Percentiles rank a stretch among this genome's conserved stretches.
Evolutionary conservation across 2,888 invertebrate genomes (phyloP).

Genomic region (Frankliniella fusca): DNA sequence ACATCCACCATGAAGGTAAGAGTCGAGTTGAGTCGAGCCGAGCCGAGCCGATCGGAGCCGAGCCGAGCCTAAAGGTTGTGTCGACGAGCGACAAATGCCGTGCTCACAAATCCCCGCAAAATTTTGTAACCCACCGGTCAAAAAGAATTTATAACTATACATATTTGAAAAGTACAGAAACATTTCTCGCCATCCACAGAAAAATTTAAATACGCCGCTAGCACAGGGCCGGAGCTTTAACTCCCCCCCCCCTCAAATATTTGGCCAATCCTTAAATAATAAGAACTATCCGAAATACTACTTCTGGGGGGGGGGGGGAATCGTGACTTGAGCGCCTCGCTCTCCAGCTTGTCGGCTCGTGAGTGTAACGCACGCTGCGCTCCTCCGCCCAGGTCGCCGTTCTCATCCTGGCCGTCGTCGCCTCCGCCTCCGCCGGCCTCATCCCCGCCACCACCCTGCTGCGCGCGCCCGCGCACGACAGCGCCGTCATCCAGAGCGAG

Average conservation of each 20-base stretch:
- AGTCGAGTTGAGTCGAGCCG: background rate
- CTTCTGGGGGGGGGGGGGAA: no score
- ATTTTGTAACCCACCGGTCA: no score
- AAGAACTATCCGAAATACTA: no score
- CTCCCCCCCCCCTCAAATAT: no score
- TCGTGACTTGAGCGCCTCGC: background rate
- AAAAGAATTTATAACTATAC: no score
- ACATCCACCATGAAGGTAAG: conserved; percentile 16
- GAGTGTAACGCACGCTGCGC: conserved; percentile 34
- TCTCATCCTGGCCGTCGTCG: conserved; percentile 34
- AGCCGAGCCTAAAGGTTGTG: no score
- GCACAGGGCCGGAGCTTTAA: no score
- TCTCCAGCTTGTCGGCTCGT: conserved; percentile 27
- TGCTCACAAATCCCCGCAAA: no score
- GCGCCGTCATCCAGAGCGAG: conserved; percentile 52
- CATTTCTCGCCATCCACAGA: background rate
- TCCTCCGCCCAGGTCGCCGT: conserved; percentile 34
- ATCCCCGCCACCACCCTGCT: conserved; percentile 43
- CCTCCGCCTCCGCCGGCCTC: conserved; percentile 36
- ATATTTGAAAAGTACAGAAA: background rate
- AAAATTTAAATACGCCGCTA: no score
- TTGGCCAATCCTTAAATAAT: no score
- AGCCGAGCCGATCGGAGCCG: background rate
- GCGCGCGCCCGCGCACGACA: conserved; percentile 51
- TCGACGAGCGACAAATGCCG: no score